Evolutionary conservation across 2,113 vertebrate species (phyloP).

Genomic region (Aramus guarauna): DNA sequence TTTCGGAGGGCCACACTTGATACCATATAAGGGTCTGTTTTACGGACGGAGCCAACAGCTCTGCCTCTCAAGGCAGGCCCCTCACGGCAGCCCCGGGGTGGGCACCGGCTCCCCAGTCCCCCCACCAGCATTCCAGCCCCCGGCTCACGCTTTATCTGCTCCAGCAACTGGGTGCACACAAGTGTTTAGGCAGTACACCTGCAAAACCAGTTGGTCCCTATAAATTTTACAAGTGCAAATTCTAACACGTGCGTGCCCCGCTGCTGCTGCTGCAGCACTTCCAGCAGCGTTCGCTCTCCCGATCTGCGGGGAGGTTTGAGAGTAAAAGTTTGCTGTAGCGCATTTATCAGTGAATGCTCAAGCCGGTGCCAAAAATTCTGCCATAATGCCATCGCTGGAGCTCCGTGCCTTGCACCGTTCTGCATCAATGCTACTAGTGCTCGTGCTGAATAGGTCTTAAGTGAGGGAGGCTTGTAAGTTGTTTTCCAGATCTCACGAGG

Average conservation of each 20-base stretch:
- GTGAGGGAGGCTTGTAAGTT: neutral
- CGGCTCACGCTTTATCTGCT: neutral
- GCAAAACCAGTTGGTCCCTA: constrained; percentile 26
- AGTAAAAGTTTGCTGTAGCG: neutral
- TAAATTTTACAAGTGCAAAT: constrained; percentile 13
- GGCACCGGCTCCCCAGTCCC: neutral
- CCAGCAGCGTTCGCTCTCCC: neutral
- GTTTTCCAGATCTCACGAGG: neutral
- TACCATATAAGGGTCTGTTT: constrained; percentile 25
- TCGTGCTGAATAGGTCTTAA: neutral
- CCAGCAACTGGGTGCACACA: neutral
- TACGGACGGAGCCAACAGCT: neutral
- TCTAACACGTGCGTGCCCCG: neutral
- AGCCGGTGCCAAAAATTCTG: neutral
- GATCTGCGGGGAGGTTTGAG: accelerated
- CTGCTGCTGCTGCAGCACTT: neutral
- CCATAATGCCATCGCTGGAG: neutral
- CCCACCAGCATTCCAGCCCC: neutral
- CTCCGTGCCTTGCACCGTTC: neutral
- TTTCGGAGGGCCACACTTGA: neutral
- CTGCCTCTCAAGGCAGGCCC: neutral
- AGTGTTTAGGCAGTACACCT: neutral
- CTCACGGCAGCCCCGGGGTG: neutral
- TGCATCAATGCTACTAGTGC: neutral
- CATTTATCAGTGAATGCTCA: neutral